phyloP scores from a whole-genome alignment of 2,888 invertebrate genomes.

The Gnatocerus cornutus region DNA sequence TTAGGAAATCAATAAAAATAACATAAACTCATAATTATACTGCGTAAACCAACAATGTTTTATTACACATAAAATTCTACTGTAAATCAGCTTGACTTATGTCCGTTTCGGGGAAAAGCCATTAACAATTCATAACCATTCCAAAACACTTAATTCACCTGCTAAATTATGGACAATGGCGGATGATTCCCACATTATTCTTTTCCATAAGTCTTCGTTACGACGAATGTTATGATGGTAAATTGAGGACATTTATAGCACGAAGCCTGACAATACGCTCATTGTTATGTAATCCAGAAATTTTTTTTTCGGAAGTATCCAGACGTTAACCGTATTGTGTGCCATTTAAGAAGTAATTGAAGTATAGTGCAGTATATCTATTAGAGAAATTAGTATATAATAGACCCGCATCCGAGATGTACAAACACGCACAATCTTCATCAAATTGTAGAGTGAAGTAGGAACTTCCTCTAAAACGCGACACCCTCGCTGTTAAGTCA shows the following conservation, averaged over 20 bases:
- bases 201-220: no score
- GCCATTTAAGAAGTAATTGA: constrained; percentile 56
- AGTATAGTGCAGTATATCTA: constrained; percentile 61
- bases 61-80: constrained; percentile 50
- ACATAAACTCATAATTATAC: constrained; percentile 55
- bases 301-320: constrained; percentile 21
- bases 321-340: constrained; percentile 44
- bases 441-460: constrained; percentile 41
- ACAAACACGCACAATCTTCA: constrained; percentile 50
- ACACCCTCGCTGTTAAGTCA: constrained; percentile 50
- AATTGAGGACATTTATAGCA: background rate
- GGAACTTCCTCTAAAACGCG: constrained; percentile 45
- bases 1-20: constrained; percentile 56
- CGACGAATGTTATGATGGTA: background rate
- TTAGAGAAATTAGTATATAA: constrained; percentile 60
- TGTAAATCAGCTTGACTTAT: constrained; percentile 50
- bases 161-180: constrained; percentile 43
- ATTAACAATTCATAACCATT: constrained; percentile 46
- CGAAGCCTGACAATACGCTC: constrained; percentile 21
- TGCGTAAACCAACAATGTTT: constrained; percentile 54
- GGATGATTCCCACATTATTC: constrained; percentile 30
- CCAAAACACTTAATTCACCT: constrained; percentile 33
- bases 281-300: constrained; percentile 37
- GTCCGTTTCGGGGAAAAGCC: constrained; percentile 41
- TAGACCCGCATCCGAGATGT: constrained; percentile 61